Conservation (phyloP, 2,113 vertebrate species). For the Melanocharis versteri region DNA sequence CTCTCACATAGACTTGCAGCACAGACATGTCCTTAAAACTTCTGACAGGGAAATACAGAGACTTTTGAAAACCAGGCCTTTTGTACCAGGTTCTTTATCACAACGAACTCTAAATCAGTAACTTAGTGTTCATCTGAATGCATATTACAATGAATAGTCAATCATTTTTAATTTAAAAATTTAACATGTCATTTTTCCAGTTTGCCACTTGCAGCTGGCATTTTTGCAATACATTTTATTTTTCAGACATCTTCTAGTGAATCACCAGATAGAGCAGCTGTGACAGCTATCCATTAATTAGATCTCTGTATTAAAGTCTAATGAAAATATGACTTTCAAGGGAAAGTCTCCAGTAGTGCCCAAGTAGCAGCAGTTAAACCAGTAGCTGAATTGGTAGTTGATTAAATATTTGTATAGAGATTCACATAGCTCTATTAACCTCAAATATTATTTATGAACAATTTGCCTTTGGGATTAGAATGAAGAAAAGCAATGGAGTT, state of each 20-base stretch:
- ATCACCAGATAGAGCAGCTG: slow-evolving; percentile 29
- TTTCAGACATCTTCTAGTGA: neutral
- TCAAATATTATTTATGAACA: slow-evolving; percentile 1
- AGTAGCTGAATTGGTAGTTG: neutral
- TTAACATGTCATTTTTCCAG: neutral
- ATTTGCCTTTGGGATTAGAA: neutral
- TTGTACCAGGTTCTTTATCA: neutral
- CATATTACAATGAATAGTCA: neutral
- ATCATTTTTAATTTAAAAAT: slow-evolving; percentile 25
- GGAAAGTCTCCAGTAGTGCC: neutral
- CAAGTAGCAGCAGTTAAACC: neutral
- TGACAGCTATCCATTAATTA: slow-evolving; percentile 28
- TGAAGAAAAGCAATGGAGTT: neutral
- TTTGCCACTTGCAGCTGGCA: slow-evolving; percentile 22
- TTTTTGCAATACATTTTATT: slow-evolving; percentile 24
- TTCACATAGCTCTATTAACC: neutral
- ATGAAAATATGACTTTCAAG: neutral
- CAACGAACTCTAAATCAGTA: neutral
- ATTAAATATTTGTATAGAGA: slow-evolving; percentile 37
- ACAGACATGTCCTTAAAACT: neutral
- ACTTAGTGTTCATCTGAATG: neutral
- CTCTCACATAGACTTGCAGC: neutral
- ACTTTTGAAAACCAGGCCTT: neutral
- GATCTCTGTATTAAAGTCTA: neutral
- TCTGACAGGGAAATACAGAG: neutral